Conservation (phyloP, 2,113 vertebrate species). For the Cyphomyrus plagiostoma region DNA sequence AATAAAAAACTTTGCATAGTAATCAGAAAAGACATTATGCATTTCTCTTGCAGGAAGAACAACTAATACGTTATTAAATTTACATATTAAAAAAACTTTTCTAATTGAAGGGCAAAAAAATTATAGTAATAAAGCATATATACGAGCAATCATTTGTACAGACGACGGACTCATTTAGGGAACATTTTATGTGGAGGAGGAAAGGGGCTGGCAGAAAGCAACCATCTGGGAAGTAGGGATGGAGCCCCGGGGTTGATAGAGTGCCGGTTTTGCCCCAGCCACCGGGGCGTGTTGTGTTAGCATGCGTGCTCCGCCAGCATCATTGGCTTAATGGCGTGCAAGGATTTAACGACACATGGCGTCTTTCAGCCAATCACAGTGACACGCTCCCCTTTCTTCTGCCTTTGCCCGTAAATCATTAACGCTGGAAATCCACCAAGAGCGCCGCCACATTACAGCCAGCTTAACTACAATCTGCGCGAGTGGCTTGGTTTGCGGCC, state of each 20-base stretch:
- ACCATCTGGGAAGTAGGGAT: not conserved
- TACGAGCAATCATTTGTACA: not conserved
- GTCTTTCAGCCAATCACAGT: not conserved
- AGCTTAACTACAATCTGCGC: slow-evolving; percentile 12
- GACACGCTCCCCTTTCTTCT: slow-evolving; percentile 9
- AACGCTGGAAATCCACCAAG: slow-evolving; percentile 14
- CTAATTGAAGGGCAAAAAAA: not conserved
- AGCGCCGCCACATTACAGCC: not conserved
- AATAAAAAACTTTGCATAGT: not conserved
- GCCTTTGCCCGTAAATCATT: not conserved
- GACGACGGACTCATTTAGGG: not conserved
- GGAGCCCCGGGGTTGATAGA: not conserved
- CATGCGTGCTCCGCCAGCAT: not conserved
- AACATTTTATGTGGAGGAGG: not conserved
- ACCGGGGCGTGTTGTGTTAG: not conserved
- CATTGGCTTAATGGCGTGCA: slow-evolving; percentile 10
- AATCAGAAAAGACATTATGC: not conserved
- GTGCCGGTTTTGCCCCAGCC: not conserved
- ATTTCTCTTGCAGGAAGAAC: not conserved
- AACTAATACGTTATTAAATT: not conserved
- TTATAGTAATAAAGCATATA: not conserved
- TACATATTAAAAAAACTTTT: not conserved
- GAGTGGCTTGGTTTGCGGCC: not conserved
- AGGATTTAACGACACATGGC: not conserved
- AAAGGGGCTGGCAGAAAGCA: not conserved